These are phyloP conservation scores for Himalopsyche japonica DNA, from an alignment of 2,888 invertebrate species.

Conservation along the genomic window DNA sequence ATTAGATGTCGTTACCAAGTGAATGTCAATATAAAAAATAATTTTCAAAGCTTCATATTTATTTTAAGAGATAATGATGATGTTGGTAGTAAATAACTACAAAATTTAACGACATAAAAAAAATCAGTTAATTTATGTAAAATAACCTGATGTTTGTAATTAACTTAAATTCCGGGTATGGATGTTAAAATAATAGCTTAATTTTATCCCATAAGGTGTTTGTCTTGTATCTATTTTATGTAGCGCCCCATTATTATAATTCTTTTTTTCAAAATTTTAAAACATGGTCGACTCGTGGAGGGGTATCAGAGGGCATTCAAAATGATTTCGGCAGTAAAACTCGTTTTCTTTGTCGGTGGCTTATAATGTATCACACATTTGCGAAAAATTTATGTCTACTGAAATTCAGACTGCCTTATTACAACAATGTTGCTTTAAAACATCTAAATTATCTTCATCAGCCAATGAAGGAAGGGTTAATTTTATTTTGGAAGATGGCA, in stretches of 20 bases:
- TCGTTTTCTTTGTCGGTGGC: conserved; percentile 27
- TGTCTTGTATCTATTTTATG: background rate
- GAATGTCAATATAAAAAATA: too few relatives aligned
- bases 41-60: background rate
- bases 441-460: conserved; percentile 33
- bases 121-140: background rate
- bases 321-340: background rate
- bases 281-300: background rate
- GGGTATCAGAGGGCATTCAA: background rate
- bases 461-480: background rate
- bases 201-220: background rate
- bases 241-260: background rate
- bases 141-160: background rate
- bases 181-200: background rate
- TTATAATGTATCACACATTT: conserved; percentile 6
- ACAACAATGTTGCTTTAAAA: conserved; percentile 36
- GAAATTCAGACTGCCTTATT: conserved; percentile 10
- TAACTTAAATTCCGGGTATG: background rate
- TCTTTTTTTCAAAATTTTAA: background rate
- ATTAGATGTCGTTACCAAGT: too few relatives aligned
- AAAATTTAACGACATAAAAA: background rate
- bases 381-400: conserved; percentile 23
- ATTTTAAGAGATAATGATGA: background rate
- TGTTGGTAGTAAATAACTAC: background rate
- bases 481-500: background rate